Evolutionary conservation across 2,113 vertebrate species (phyloP).

Genomic region (Rhynchomys soricoides): DNA sequence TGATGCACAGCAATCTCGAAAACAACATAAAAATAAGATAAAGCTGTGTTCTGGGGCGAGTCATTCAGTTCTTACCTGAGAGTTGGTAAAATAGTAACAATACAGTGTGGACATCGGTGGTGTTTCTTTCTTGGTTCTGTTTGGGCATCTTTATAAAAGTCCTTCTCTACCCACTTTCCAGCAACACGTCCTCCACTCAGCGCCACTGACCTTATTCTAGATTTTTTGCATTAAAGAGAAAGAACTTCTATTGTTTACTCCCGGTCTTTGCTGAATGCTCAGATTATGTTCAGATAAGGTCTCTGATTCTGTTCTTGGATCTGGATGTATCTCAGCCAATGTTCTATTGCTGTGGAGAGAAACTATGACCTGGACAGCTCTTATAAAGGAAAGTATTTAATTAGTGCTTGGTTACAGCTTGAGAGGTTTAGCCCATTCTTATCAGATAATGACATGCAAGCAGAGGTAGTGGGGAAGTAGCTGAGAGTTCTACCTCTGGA

Average conservation of each 20-base stretch:
- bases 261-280: not conserved
- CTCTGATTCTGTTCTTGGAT: not conserved
- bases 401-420: not conserved
- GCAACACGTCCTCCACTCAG: not conserved
- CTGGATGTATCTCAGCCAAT: not conserved
- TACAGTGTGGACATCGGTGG: not conserved
- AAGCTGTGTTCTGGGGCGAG: not conserved
- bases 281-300: not conserved
- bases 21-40: not conserved
- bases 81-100: not conserved
- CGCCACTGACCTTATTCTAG: not conserved
- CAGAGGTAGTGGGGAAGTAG: not conserved
- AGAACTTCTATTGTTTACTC: slow-evolving; percentile 3
- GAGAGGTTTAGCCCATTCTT: not conserved
- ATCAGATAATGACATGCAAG: not conserved
- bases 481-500: not conserved
- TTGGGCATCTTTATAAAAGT: not conserved
- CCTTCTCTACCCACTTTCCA: not conserved
- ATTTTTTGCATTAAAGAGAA: not conserved
- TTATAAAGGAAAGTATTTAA: not conserved
- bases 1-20: not conserved
- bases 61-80: not conserved
- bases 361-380: not conserved
- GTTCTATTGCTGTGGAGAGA: not conserved
- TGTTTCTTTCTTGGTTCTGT: not conserved